Evolutionary conservation across 1,140 invertebrate genomes (phyloP), one percentile per base, ranked within the genome.

Genomic region (Zaprionus capensis): DNA sequence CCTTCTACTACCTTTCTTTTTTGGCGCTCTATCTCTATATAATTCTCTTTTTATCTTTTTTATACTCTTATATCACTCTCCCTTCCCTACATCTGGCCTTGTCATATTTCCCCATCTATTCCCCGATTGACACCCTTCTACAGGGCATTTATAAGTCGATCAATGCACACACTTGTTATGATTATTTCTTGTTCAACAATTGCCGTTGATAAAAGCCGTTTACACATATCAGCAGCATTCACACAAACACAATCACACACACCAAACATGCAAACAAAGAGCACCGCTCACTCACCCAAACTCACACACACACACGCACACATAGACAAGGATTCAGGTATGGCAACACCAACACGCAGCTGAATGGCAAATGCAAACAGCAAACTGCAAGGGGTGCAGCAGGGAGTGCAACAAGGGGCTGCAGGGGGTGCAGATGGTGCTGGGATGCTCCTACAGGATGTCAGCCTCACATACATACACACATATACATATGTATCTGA

Each of bases 361-460:
- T 85, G 82, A 87, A 87, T 88, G 83, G 88, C 73, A 86, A 87
- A 83, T 87, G 83, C 84, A 87, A 87, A 87, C 84, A 87, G 65
- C 77, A 82, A 82, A 73, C 36, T 34, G n/a, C 9, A 41, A n/a
- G 38, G 38, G 38, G 38, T 63, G 17, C 58, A 34, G 31, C 31
- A 7, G 41, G n/a, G 31, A 11, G 31, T 34, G 9, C 31, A 9
- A 11, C 9, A 11, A 34, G 31, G 31, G 31, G n/a, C n/a, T 44
- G n/a, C 38, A 41, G 15, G 15, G 38, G 38, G 38, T n/a, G 38
- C 38, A 41, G 38, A 14, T n/a, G 41, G 41, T n/a, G 41, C 41
- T 41, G 41, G n/a, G 41, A 17, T n/a, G 20, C 14, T 15, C 20
- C 58, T 7, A n/a, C 6, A 24, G 36, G 28, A 20, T 22, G n/a